Evolutionary conservation across 2,888 invertebrate species (phyloP).

Genomic region (Apodemia zela): DNA sequence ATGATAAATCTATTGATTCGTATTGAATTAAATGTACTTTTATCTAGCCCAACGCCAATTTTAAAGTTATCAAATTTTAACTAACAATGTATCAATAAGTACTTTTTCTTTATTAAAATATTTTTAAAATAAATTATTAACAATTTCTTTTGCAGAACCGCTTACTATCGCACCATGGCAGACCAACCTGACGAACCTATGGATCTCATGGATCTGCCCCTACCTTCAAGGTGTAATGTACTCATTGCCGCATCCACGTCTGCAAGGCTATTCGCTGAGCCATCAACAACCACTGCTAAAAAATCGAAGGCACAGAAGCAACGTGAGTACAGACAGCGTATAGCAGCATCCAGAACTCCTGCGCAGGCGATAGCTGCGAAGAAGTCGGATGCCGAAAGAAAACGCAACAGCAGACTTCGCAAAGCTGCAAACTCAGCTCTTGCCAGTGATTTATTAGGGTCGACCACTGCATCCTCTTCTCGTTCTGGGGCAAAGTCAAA

Average conservation of each 20-base stretch:
- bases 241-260: slow-evolving; percentile 28
- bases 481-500: slow-evolving; percentile 31
- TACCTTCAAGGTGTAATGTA: too few relatives aligned
- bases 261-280: slow-evolving; percentile 31
- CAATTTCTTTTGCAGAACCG: slow-evolving; percentile 37
- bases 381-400: slow-evolving; percentile 38
- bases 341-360: slow-evolving; percentile 39
- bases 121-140: slow-evolving; percentile 27
- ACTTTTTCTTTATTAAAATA: too few relatives aligned
- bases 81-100: too few relatives aligned
- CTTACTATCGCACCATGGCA: slow-evolving; percentile 35
- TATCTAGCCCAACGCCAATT: too few relatives aligned
- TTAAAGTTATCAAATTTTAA: background rate
- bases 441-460: slow-evolving; percentile 32
- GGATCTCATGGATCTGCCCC: too few relatives aligned
- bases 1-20: too few relatives aligned
- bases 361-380: slow-evolving; percentile 35
- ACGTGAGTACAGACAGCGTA: slow-evolving; percentile 42
- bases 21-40: too few relatives aligned
- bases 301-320: slow-evolving; percentile 37
- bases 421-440: slow-evolving; percentile 37
- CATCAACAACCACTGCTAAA: background rate
- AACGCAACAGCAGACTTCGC: slow-evolving; percentile 38
- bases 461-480: slow-evolving; percentile 33
- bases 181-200: too few relatives aligned